Evolutionary conservation across 1,140 invertebrate genomes (phyloP), one percentile per base, ranked within the genome.

Genomic region (Drosophila watanabei): DNA sequence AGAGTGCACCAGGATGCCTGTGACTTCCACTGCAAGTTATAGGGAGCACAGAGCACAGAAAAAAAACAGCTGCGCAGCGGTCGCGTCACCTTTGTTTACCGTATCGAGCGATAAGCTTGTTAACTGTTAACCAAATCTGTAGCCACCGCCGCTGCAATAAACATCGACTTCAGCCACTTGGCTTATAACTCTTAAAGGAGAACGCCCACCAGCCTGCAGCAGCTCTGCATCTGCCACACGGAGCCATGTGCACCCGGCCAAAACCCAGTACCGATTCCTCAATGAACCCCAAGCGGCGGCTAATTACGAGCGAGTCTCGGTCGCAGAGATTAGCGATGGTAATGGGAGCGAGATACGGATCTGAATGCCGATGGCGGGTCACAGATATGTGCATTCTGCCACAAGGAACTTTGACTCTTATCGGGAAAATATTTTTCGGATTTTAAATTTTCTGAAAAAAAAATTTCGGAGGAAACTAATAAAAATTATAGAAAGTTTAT

Each of bases 91-190:
- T 89, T 89, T 89, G 85, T 89, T 89, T 90, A 45, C 85, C 85
- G 85, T 90, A 89, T 89, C 54, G 82, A 89, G 85, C 86, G 85
- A 89, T 89, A 89, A 89, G 85, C 85, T 89, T 89, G 85, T 89
- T 89, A 89, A 89, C 85, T 89, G 86, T 90, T 89, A 89, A 89
- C 85, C 85, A 89, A 89, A 89, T 89, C 85, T 89, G 85, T 89
- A 85, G 70, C 77, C 43, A 80, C 64, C 64, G 59, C 46, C 69
- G 68, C 30, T 20, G 69, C 71, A 75, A 75, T 75, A 75, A 86
- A 87, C 81, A 83, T 80, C 61, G 76, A 75, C 73, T 54, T 37
- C n/a, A 66, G 35, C 66, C 59, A 64, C 60, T 66, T 79, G 56
- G 75, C 65, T 46, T 57, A 57, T 57, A 57, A 43, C 70, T 57